Conservation (phyloP, 2,797 vertebrate species). For the Diglossa cyanea region DNA sequence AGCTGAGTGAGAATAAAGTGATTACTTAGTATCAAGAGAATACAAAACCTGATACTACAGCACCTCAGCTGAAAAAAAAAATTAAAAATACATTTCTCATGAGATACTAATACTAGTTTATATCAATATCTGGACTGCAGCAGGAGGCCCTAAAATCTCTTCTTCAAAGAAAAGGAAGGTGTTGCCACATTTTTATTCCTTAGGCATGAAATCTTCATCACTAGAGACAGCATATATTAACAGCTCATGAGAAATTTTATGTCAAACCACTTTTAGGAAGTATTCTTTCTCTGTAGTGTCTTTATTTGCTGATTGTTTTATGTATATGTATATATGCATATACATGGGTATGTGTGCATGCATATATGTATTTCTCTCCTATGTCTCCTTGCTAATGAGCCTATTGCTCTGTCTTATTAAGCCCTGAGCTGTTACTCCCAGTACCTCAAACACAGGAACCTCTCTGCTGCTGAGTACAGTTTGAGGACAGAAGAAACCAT, state of each 20-base stretch:
- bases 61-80: neutral
- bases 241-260: neutral
- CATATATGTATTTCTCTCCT: neutral
- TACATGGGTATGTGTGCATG: neutral
- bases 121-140: neutral
- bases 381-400: neutral
- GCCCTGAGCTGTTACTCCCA: neutral
- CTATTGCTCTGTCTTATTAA: neutral
- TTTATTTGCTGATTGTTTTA: neutral
- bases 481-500: neutral
- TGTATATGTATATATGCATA: neutral
- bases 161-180: neutral
- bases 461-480: neutral
- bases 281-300: neutral
- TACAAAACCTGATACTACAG: neutral
- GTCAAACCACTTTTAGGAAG: neutral
- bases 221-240: neutral
- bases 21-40: constrained; percentile 43
- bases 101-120: neutral
- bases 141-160: neutral
- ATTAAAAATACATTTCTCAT: neutral
- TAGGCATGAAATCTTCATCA: neutral
- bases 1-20: constrained; percentile 29
- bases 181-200: neutral
- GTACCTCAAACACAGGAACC: neutral